A percentile compares a stretch with the other conserved stretches of the same genome.
Conservation (phyloP, 2,797 vertebrate genomes). For the Balearica regulorum region DNA sequence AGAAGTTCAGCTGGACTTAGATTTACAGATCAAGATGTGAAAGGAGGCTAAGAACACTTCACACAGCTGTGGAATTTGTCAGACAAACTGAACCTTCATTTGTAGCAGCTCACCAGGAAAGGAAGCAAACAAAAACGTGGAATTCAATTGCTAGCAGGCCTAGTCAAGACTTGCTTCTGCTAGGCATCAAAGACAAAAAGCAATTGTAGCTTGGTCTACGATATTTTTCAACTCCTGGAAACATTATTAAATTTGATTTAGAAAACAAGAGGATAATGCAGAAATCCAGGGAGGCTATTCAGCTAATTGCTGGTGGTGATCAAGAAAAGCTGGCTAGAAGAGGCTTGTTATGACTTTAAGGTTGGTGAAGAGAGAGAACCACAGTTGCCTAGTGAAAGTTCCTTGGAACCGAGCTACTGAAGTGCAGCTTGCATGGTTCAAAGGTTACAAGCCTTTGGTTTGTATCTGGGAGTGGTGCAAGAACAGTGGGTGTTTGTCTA, state of each 20-base stretch:
- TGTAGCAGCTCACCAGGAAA: background rate
- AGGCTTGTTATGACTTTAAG: background rate
- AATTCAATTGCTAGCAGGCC: constrained; percentile 1
- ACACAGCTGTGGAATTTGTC: constrained; percentile 18
- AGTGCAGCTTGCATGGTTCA: background rate
- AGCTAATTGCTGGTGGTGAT: background rate
- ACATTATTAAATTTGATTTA: background rate
- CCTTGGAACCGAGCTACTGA: background rate
- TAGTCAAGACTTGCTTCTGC: background rate
- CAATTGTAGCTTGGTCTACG: background rate
- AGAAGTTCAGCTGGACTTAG: background rate
- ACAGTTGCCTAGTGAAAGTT: background rate
- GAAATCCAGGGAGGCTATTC: background rate
- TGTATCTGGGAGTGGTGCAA: background rate
- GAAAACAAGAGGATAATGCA: background rate
- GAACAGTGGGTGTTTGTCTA: background rate
- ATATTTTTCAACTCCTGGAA: background rate
- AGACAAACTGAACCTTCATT: background rate
- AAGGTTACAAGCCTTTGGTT: background rate
- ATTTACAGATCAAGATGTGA: background rate
- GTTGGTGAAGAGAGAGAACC: background rate
- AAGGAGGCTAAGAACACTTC: background rate
- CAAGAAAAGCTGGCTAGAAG: background rate
- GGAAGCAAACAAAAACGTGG: background rate
- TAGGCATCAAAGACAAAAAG: constrained; percentile 15